Percentiles rank a stretch among this genome's conserved stretches.
phyloP scores from a whole-genome alignment of 2,113 vertebrate genomes.

The Thomomys bottae region DNA sequence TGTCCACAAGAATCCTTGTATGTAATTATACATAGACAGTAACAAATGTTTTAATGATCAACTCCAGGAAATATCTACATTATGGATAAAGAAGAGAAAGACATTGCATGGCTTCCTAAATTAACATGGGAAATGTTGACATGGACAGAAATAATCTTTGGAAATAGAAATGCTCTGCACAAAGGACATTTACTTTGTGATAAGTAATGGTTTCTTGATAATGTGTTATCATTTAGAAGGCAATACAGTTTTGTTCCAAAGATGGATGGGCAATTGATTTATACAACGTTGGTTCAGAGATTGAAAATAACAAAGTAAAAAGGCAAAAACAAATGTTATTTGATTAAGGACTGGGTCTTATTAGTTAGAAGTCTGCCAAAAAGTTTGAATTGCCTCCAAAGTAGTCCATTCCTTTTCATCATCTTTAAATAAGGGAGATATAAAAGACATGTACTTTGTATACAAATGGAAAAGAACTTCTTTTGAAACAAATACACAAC shows the following conservation, averaged over 20 bases:
- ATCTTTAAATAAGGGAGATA: constrained; percentile 32
- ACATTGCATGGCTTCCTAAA: not conserved
- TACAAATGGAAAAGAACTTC: constrained; percentile 61
- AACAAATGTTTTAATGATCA: not conserved
- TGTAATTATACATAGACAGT: constrained; percentile 14
- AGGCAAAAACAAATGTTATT: constrained; percentile 49
- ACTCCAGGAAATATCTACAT: not conserved
- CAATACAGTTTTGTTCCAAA: constrained; percentile 47
- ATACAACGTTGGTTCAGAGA: constrained; percentile 32
- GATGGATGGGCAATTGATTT: constrained; percentile 49
- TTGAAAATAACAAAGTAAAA: not conserved
- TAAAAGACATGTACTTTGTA: constrained; percentile 50
- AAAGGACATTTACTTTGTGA: constrained; percentile 29
- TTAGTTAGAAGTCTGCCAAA: constrained; percentile 66
- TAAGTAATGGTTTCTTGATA: constrained; percentile 34
- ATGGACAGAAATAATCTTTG: constrained; percentile 34
- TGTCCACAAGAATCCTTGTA: not conserved
- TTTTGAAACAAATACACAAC: constrained; percentile 40
- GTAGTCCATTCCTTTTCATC: constrained; percentile 52
- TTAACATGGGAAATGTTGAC: constrained; percentile 10
- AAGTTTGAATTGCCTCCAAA: constrained; percentile 56
- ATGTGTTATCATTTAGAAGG: constrained; percentile 58
- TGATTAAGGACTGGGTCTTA: constrained; percentile 59
- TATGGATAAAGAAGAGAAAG: not conserved
- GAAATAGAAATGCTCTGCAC: not conserved